A percentile compares a stretch with the other conserved stretches of the same genome.
These are phyloP conservation scores for Onychostoma macrolepis DNA, from an alignment of 2,113 vertebrate species.

Conservation along the genomic window DNA sequence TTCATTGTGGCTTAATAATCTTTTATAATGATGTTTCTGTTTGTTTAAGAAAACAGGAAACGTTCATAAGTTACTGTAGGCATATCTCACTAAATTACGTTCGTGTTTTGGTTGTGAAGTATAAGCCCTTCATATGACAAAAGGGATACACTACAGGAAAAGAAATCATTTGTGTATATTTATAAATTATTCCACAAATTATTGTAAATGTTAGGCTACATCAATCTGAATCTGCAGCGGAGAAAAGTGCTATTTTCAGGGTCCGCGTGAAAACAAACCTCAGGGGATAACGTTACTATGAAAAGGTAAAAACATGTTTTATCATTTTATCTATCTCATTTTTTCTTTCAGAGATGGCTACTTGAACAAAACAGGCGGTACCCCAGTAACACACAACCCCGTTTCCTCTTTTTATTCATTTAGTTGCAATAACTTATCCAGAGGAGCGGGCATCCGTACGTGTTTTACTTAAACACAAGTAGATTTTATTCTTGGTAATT, in stretches of 20 bases:
- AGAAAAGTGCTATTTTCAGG: conserved; percentile 42
- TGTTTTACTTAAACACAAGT: background rate
- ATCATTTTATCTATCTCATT: background rate
- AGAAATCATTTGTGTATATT: conserved; percentile 49
- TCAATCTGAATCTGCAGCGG: conserved; percentile 29
- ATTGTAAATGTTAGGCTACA: conserved; percentile 26
- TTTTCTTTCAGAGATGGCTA: background rate
- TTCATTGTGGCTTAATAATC: conserved; percentile 58
- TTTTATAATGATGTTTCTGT: conserved; percentile 62
- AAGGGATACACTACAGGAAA: conserved; percentile 31
- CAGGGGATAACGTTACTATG: conserved; percentile 42
- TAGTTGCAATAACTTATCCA: conserved; percentile 15
- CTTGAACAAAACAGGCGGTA: background rate
- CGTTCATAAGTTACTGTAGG: conserved; percentile 12
- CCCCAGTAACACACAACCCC: background rate
- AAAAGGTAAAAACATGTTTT: conserved; percentile 13
- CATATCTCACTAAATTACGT: conserved; percentile 42
- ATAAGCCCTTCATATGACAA: conserved; percentile 21
- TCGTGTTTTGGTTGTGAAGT: conserved; percentile 41
- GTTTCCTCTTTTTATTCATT: background rate
- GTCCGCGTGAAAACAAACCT: conserved; percentile 42
- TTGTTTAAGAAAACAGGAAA: conserved; percentile 54
- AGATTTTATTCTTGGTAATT: background rate
- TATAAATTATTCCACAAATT: conserved; percentile 13
- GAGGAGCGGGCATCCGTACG: background rate